Evolutionary conservation across 2,888 invertebrate species (phyloP), one percentile per base, ranked within the genome.

Genomic region (Muscina levida): DNA sequence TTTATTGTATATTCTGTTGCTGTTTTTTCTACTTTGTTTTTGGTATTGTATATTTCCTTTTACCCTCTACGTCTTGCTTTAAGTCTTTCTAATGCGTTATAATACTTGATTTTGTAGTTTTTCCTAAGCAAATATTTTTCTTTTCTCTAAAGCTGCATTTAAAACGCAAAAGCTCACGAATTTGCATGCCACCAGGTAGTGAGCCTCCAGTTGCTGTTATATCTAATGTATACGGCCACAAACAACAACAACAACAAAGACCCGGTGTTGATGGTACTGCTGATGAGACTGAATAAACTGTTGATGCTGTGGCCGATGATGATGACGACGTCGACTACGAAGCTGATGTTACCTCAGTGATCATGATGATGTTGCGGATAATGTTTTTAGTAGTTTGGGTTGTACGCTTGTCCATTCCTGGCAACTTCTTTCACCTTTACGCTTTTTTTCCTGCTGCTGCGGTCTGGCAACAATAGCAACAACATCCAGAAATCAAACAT

Each of bases 161-260:
- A 53, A 51, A 71, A 67, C 59, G 67, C 71, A 72, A 81, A 81
- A 81, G 74, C 81, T 81, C 72, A 81, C 74, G 81, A 81, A 81
- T 81, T 81, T 81, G 74, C 81, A 81, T 81, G 59, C 71, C 71
- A 81, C 67, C 62, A 62, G 39, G 37, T 19, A 62, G 13, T 62
- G 62, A 22, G 71, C 59, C 26, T 74, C 11, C 11, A 53, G 53
- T 24, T 53, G 53, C 22, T 22, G 24, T 10, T 4, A 3, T 11
- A 11, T 11, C 24, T 53, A 31, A 8, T 31, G 8, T 8, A 5
- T 8, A 42, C 57, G 62, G 72, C 66, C 66, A 51, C 57, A 77
- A 59, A 72, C 67, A 57, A 72, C 57, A 53, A n/a, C n/a, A n/a
- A 71, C 37, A 31, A 31, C 31, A 31, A 31, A 31, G 31, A 31